Conservation (phyloP, 2,888 invertebrate genomes). For the Nebria brevicollis region DNA sequence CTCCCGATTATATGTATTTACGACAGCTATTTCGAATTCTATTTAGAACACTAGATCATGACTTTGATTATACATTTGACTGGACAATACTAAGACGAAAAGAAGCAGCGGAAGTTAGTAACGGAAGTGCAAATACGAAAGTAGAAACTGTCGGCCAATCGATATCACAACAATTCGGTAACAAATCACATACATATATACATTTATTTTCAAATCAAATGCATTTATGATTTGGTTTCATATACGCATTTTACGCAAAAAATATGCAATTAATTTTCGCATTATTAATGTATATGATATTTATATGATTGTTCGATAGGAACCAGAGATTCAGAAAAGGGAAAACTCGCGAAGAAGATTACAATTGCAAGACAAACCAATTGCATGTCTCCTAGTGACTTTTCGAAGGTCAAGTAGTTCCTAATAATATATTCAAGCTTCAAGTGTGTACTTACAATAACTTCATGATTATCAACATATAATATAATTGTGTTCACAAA, state of each 20-base stretch:
- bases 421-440: constrained; percentile 28
- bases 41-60: constrained; percentile 87
- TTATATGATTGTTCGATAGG: constrained; percentile 9
- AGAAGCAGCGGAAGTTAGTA: constrained; percentile 65
- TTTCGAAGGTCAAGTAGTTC: constrained; percentile 44
- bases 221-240: no score
- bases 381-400: constrained; percentile 41
- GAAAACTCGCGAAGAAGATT: constrained; percentile 36
- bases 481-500: constrained; percentile 42
- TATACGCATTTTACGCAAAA: no score
- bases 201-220: no score
- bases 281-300: neutral
- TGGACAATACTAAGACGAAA: constrained; percentile 97
- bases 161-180: constrained; percentile 41
- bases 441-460: constrained; percentile 20
- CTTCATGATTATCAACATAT: constrained; percentile 23
- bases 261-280: neutral
- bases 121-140: constrained; percentile 60
- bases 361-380: constrained; percentile 37
- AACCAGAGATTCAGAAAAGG: constrained; percentile 37
- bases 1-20: constrained; percentile 99
- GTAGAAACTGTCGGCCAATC: constrained; percentile 28
- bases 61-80: constrained; percentile 93
- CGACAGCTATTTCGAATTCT: constrained; percentile 94
- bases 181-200: constrained; percentile 3